Base-by-base conservation (phyloP, 2,888 invertebrate species). In the Epinotia ramella region DNA sequence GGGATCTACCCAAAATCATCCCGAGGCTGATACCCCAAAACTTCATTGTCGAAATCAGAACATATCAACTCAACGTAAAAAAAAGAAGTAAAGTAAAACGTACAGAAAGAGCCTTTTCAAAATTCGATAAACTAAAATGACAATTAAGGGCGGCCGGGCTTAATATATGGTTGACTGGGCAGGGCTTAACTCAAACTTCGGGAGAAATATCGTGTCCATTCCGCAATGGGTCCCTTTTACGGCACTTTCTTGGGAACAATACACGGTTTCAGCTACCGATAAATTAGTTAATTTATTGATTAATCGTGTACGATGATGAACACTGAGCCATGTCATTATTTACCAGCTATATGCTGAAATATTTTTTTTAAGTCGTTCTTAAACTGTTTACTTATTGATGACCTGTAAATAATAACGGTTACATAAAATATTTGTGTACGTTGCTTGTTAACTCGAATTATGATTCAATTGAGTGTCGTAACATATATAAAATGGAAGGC, bases 101-200 rank as follows among this genome's bases (percentile, higher is more conserved):
- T 33, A 53, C n/a, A 4, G n/a, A 12, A 24, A 71, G n/a, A 13
- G n/a, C 18, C 28, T 12, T 44, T 64, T 3, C 40, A 46, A 33
- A 69, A 59, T 59, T 46, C 46, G 16, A 62, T 59, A 74, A 65
- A 49, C 57, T 69, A 49, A 74, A 69, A 74, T 68, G 62, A 57
- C 33, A 65, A 68, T 73, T 63, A 73, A 68, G 62, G 63, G 56
- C 68, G 56, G 64, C 20, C 33, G 44, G 67, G 59, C 69, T 33
- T 62, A 66, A 67, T 67, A 46, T 73, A 73, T 74, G 74, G 74
- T 46, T 59, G 59, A 64, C 57, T 74, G 49, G 74, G 59, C 49
- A 56, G 63, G 68, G 56, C 62, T 69, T 65, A 57, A 65, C 57
- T 59, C 64, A 24, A 65, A 66, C 57, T 64, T 70, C 57, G 33